Base-by-base conservation (phyloP, 2,113 vertebrate genomes). In the Malaclemys terrapin region DNA sequence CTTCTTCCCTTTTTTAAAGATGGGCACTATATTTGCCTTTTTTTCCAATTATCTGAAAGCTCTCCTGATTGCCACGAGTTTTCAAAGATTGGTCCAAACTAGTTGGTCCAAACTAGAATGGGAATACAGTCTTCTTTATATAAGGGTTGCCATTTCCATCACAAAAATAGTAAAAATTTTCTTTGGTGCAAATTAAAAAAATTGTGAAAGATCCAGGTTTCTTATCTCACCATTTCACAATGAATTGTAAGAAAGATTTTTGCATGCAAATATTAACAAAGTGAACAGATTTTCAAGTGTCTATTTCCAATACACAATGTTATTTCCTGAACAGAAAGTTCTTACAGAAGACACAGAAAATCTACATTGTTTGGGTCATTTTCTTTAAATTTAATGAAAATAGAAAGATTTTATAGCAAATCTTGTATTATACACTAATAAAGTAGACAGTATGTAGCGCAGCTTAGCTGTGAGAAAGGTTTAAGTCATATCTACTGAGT, bases 361-460 rank as follows among this genome's bases (percentile, higher is more conserved):
- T 12, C 1, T 65, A 31, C 3, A 1, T 5, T 47, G 4, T 45
- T 93, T 88, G 89, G 80, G 8, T 89, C 82, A 82, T 75, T 5
- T 75, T 87, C 25, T 86, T 95, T 93, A 80, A 95, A 57, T 29
- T 85, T 85, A 59, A 95, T 84, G 91, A 22, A n/a, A 2, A 25
- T n/a, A 95, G 16, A 92, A 93, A 91, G 4, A 4, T 92, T 87
- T 88, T 13, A n/a, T 75, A 45, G 86, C 72, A 92, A 94, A 81
- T 83, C 16, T 91, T 75, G 62, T 35, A n/a, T 79, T 65, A 29
- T 47, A 65, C 16, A 38, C 10, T 89, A 54, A 54, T 54, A 54
- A 54, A 91, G 53, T 42, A 96, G 89, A 79, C 31, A 83, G 14
- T 1, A 85, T 72, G 52, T 31, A 59, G 29, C 86, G 92, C 89